Evolutionary conservation across 2,113 vertebrate genomes (phyloP).

Genomic region (Phoenicopterus ruber): DNA sequence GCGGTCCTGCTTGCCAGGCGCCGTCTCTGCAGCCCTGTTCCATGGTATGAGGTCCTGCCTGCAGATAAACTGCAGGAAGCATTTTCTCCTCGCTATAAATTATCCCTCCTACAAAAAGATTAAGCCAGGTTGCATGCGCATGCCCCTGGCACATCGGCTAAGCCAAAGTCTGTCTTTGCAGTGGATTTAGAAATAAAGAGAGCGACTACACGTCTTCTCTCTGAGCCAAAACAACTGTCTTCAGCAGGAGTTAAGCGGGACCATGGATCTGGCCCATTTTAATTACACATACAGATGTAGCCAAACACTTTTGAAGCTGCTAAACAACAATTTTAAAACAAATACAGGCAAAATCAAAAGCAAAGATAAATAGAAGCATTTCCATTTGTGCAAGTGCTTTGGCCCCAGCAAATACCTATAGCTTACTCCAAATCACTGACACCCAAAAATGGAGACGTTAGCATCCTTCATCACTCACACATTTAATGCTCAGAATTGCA

Average conservation of each 20-base stretch:
- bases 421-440: no score
- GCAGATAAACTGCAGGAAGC: neutral
- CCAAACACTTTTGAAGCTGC: neutral
- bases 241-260: neutral
- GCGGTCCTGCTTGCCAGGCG: neutral
- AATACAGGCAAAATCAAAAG: neutral
- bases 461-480: neutral
- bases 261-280: fast-evolving
- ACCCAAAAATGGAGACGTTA: neutral
- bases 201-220: fast-evolving
- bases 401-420: neutral
- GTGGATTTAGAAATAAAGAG: neutral
- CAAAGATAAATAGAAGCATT: neutral
- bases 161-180: neutral
- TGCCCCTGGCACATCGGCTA: neutral
- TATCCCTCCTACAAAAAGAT: neutral
- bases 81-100: neutral
- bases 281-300: neutral
- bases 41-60: neutral
- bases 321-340: neutral
- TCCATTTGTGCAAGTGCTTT: no score
- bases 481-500: neutral
- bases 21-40: neutral
- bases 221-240: neutral
- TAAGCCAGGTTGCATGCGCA: neutral